A percentile compares a stretch with the other conserved stretches of the same genome.
Conservation (phyloP, 2,113 vertebrate species). For the Cyprinus carpio region DNA sequence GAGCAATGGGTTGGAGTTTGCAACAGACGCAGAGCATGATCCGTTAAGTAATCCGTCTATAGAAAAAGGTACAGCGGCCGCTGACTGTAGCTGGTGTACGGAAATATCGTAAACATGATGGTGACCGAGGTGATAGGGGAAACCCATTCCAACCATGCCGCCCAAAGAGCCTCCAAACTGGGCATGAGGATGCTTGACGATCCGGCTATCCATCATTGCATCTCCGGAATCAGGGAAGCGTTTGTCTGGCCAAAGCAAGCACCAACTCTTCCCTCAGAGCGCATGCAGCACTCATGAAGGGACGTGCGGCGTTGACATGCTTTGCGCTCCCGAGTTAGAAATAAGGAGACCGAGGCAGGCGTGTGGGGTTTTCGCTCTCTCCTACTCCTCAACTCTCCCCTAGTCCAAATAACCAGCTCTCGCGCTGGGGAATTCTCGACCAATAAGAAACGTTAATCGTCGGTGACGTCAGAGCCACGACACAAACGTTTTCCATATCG, state of each 20-base stretch:
- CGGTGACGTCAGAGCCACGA: conserved; percentile 91
- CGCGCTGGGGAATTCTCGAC: conserved; percentile 82
- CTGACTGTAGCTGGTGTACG: conserved; percentile 88
- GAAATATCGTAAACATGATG: conserved; percentile 93
- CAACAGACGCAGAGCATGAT: conserved; percentile 90
- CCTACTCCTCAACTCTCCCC: conserved; percentile 79
- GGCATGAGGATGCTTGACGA: conserved; percentile 95
- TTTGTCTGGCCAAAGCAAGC: conserved; percentile 7
- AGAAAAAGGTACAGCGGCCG: conserved; percentile 88
- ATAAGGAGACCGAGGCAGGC: conserved; percentile 36
- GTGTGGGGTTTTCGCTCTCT: conserved; percentile 58
- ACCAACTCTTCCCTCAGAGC: conserved; percentile 31
- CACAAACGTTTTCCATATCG: conserved; percentile 84
- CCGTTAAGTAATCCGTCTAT: conserved; percentile 97
- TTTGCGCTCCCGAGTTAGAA: conserved; percentile 63
- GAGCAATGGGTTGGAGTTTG: conserved; percentile 83
- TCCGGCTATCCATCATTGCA: conserved; percentile 94
- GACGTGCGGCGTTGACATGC: conserved; percentile 66
- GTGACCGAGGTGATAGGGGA: conserved; percentile 89
- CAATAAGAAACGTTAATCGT: conserved; percentile 93
- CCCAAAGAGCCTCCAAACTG: conserved; percentile 91
- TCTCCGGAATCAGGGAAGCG: conserved; percentile 67
- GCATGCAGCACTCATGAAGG: conserved; percentile 61
- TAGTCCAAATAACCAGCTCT: conserved; percentile 77
- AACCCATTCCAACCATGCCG: conserved; percentile 93